Base-by-base conservation (phyloP, 2,888 invertebrate genomes). In the Nematopogon swammerdamellus region DNA sequence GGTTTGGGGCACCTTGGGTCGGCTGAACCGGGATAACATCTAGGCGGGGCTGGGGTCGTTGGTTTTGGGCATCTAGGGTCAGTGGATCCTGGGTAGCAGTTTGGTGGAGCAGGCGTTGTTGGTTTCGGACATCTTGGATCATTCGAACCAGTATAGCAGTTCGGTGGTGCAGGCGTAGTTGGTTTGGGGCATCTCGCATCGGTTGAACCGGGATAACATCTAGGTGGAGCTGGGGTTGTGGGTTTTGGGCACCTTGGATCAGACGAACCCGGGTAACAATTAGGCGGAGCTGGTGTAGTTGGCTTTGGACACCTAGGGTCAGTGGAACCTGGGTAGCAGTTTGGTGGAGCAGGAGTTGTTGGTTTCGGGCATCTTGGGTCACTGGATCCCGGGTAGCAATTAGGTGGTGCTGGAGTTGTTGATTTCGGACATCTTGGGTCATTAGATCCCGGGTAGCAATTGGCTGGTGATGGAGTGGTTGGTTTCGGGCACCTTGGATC, bases 11-110 rank as follows among this genome's bases (percentile, higher is more conserved):
- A 69, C 55, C 55, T 58, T 19, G 64, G 59, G 48, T 67, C 81
- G 64, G 43, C 72, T 64, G 60, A 75, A 69, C 65, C 82, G 65
- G 59, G 81, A 68, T 55, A 72, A 67, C 36, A 73, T 67, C 54
- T 56, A 0, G 59, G 63, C 60, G 61, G 56, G 47, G 56, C 1
- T 14, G 51, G 50, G 30, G 56, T 49, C 10, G 49, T 44, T 30
- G 54, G 1, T 1, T 50, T 51, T 3, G 49, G 60, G 48, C 63
- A 62, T 51, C 60, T 57, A 25, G 63, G 63, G 48, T 63, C 62
- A 8, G 54, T 57, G 18, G 63, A 59, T 17, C 61, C 65, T 11
- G 63, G 66, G 50, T 59, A 63, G 50, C 64, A 64, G 1, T 56
- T 55, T 3, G 64, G 57, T 18, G 59, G 51, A 16, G 58, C 59